These are phyloP conservation scores for Micrasema minimum DNA, from an alignment of 1,140 invertebrate genomes.

Conservation along the genomic window DNA sequence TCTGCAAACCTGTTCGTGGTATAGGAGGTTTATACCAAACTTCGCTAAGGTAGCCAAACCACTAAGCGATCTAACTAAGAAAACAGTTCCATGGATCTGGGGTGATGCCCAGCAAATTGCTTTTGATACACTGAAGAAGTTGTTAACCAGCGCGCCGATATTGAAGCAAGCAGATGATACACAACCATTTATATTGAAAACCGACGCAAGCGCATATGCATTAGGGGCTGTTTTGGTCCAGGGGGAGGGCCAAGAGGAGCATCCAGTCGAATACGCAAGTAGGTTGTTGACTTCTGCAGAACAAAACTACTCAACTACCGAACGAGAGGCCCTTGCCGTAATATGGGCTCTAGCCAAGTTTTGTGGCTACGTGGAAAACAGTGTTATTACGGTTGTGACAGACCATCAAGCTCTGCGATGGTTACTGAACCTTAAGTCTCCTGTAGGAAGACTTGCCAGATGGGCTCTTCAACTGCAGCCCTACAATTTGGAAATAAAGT, in stretches of 20 bases:
- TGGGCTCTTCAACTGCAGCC: conserved; percentile 63
- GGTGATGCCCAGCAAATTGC: too few species aligned
- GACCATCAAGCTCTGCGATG: conserved; percentile 67
- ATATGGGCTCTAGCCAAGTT: too few species aligned
- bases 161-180: too few species aligned
- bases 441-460: conserved; percentile 58
- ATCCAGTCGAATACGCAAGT: conserved; percentile 62
- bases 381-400: background rate
- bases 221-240: background rate
- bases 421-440: conserved; percentile 61
- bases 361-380: too few species aligned
- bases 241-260: conserved; percentile 51
- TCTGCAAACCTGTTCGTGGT: too few species aligned
- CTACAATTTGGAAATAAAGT: conserved; percentile 57
- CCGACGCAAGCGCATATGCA: background rate
- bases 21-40: too few species aligned
- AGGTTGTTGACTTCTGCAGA: conserved; percentile 59
- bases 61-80: too few species aligned
- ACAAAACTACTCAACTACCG: conserved; percentile 61
- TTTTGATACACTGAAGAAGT: too few species aligned
- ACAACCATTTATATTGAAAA: too few species aligned
- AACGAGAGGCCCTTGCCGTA: conserved; percentile 62
- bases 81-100: too few species aligned
- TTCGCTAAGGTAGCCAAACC: too few species aligned
- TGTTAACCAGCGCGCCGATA: too few species aligned